Percentiles rank a stretch among this genome's conserved stretches.
Conservation (phyloP, 2,797 vertebrate genomes). For the Chrosomus eos region DNA sequence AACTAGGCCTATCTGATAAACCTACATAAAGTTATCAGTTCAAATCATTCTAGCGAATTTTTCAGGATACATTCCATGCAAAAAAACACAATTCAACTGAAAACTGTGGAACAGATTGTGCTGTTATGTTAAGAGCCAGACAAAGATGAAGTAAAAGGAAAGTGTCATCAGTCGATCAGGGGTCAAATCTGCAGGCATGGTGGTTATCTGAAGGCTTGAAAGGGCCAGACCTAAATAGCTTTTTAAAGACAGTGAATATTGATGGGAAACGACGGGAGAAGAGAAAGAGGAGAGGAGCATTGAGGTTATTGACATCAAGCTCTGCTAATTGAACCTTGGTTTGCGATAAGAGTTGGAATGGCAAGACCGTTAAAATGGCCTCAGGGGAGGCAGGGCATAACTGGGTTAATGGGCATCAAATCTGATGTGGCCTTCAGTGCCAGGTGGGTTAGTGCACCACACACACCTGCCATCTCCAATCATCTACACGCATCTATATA, state of each 20-base stretch:
- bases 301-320: constrained; percentile 40
- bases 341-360: constrained; percentile 39
- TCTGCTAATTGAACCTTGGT: constrained; percentile 48
- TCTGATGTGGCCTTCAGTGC: constrained; percentile 34
- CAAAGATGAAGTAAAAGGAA: constrained; percentile 10
- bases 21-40: not conserved
- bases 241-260: constrained; percentile 45
- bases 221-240: constrained; percentile 32
- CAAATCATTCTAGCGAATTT: not conserved
- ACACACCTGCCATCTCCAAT: constrained; percentile 25
- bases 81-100: not conserved
- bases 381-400: not conserved
- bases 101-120: not conserved
- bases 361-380: constrained; percentile 21
- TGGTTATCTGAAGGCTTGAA: not conserved
- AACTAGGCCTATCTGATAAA: not conserved
- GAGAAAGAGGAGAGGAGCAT: not conserved
- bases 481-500: not conserved
- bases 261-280: not conserved
- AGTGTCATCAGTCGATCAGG: constrained; percentile 24
- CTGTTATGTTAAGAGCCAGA: not conserved
- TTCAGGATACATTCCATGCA: not conserved
- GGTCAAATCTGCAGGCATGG: not conserved
- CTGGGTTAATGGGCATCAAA: constrained; percentile 27
- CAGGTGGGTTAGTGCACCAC: constrained; percentile 22